These are phyloP conservation scores for Dasyprocta punctata DNA, from an alignment of 2,113 vertebrate species.

Conservation along the genomic window DNA sequence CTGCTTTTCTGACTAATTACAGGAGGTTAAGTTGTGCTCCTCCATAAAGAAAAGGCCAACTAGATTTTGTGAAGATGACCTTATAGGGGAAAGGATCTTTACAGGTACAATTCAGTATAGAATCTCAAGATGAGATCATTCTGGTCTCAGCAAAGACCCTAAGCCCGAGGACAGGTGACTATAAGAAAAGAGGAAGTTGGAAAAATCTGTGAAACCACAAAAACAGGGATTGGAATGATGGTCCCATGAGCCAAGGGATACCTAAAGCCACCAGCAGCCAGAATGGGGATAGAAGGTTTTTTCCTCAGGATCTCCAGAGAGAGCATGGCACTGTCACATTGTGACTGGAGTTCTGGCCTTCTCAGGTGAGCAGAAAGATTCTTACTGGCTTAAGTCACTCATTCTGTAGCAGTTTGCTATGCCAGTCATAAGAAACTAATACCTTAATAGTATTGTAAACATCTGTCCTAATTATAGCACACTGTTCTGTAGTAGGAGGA, in stretches of 20 bases:
- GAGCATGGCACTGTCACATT: neutral
- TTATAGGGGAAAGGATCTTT: neutral
- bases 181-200: neutral
- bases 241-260: rapidly evolving
- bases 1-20: neutral
- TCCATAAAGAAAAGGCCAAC: neutral
- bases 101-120: neutral
- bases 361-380: neutral
- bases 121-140: neutral
- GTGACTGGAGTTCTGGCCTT: neutral
- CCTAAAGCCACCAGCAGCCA: neutral
- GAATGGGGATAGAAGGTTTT: neutral
- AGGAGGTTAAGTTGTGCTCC: too few species aligned
- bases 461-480: neutral
- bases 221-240: neutral
- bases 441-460: neutral
- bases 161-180: neutral
- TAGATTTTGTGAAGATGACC: neutral
- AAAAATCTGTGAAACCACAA: neutral
- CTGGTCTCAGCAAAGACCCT: neutral
- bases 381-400: neutral
- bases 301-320: neutral
- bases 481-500: neutral
- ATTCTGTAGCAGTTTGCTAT: neutral
- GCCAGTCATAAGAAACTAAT: neutral